phyloP scores from a whole-genome alignment of 2,888 invertebrate species.

The Melanotus villosus region DNA sequence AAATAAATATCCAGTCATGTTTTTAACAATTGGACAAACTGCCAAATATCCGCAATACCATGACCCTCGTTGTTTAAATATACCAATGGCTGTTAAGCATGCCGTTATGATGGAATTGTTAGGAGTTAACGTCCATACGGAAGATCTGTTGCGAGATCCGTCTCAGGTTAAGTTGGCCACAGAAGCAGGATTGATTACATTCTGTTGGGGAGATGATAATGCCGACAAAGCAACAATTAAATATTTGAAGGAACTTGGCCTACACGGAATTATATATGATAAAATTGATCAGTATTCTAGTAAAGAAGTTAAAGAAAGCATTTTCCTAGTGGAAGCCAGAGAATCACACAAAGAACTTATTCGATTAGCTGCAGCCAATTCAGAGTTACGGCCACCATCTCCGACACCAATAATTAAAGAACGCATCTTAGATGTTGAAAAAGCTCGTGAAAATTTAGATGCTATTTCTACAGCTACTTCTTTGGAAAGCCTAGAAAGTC shows the following conservation, averaged over 20 bases:
- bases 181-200: conserved; percentile 87
- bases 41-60: conserved; percentile 83
- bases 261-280: conserved; percentile 98
- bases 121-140: conserved; percentile 94
- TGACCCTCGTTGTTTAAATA: conserved; percentile 86
- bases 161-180: conserved; percentile 85
- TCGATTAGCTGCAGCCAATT: conserved; percentile 64
- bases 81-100: conserved; percentile 86
- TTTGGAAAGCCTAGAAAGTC: conserved; percentile 69
- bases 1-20: conserved; percentile 97
- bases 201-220: conserved; percentile 98
- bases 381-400: conserved; percentile 53
- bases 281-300: conserved; percentile 85
- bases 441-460: conserved; percentile 61
- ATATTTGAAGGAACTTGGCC: conserved; percentile 88
- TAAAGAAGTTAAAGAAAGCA: conserved; percentile 85
- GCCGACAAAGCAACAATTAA: conserved; percentile 89
- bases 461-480: conserved; percentile 72
- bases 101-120: conserved; percentile 87
- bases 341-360: conserved; percentile 80
- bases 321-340: conserved; percentile 85
- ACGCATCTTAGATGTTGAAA: conserved; percentile 65
- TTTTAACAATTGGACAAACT: conserved; percentile 81
- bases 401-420: conserved; percentile 53
- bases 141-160: conserved; percentile 89